A percentile compares a stretch with the other conserved stretches of the same genome.
Evolutionary conservation across 2,797 vertebrate genomes (phyloP).

Genomic region (Sylvia borin): DNA sequence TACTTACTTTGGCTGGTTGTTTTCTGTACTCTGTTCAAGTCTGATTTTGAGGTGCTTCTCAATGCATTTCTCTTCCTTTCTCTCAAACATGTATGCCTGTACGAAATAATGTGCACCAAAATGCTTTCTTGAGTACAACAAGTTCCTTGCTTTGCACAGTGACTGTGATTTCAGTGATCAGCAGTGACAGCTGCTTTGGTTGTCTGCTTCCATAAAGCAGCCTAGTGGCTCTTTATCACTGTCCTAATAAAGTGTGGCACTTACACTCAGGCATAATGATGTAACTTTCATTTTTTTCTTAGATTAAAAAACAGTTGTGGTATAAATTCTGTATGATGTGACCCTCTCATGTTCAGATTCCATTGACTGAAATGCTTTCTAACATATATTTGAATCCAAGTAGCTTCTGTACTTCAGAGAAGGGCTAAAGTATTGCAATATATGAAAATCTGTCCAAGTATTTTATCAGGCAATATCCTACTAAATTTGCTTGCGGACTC

Average conservation of each 20-base stretch:
- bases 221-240: not conserved
- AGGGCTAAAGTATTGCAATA: not conserved
- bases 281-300: not conserved
- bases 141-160: not conserved
- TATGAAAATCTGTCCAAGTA: not conserved
- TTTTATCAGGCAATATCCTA: not conserved
- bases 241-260: not conserved
- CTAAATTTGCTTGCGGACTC: not conserved
- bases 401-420: not conserved
- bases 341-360: not conserved
- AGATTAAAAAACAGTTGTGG: not conserved
- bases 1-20: not conserved
- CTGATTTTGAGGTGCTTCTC: not conserved
- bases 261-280: not conserved
- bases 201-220: not conserved
- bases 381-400: not conserved
- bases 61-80: not conserved
- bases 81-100: fast-evolving
- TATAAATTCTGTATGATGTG: not conserved
- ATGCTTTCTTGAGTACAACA: not conserved
- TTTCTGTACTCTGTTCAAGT: not conserved
- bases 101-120: not conserved
- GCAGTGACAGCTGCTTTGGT: not conserved
- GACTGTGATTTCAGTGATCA: not conserved
- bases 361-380: not conserved